Evolutionary conservation across 1,140 invertebrate genomes (phyloP), one percentile per base, ranked within the genome.

Genomic region (Drosophila persimilis): DNA sequence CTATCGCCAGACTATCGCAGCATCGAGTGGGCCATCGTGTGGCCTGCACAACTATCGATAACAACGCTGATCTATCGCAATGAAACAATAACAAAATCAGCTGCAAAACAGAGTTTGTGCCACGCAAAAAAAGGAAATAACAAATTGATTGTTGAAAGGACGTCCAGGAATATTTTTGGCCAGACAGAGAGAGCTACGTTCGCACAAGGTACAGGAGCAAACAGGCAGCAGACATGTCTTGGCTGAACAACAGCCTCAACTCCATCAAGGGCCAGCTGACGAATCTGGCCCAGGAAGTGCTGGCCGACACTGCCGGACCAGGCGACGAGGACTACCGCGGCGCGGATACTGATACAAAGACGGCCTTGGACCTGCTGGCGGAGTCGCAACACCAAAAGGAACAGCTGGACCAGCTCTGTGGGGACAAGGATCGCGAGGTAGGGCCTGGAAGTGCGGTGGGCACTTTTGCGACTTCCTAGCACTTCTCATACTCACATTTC

Each of bases 211-310:
- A 20, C 3, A 11, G 15, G 20, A 45, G 60, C 44, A 55, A 58
- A 20, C 54, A 8, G 56, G 51, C 53, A 65, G 58, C 52, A 55
- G 90, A 69, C 64, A 95, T 95, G 95, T 94, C 95, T 92, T 96
- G 95, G 95, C 93, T 96, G 63, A 95, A 95, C 83, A 94, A 95
- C 75, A 95, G 95, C 91, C 93, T 96, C 64, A 95, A 93, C 89
- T 94, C 92, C 92, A 92, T 96, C 73, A 96, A 95, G 90, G 95
- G 95, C 78, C 95, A 96, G 91, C 94, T 96, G 67, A 94, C 94
- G 9, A 96, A 93, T 91, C 94, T 96, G 80, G 95, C 95, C 63
- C 95, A 94, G 78, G 95, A 95, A 91, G 95, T 93, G 67, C 92
- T 93, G 41, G 92, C 94, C 20, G 93, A 94, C 85, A 91, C 91